These are phyloP conservation scores for Pseudeuparius sepicola DNA, from an alignment of 2,888 invertebrate genomes.

Conservation along the genomic window DNA sequence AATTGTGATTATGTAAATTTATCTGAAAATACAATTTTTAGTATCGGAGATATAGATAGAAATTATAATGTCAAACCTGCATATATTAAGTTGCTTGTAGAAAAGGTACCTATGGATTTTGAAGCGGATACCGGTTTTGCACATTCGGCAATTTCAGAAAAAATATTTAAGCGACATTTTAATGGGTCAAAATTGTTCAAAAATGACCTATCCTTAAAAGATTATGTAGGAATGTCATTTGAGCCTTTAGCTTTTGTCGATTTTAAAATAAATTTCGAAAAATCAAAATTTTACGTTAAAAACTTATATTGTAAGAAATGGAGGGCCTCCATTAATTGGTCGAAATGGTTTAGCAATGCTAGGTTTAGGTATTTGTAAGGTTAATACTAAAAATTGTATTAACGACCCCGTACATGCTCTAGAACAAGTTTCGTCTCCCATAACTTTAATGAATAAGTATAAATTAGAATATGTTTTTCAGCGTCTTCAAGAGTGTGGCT, in stretches of 20 bases:
- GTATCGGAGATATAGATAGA: conserved; percentile 4
- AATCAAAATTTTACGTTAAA: conserved; percentile 9
- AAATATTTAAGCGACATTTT: conserved; percentile 17
- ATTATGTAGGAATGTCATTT: conserved; percentile 16
- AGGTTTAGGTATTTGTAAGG: conserved; percentile 15
- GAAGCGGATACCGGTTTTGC: no score
- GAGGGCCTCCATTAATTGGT: conserved; percentile 16
- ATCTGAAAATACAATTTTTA: conserved; percentile 13
- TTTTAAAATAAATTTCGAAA: conserved; percentile 15
- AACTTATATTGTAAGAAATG: conserved; percentile 15
- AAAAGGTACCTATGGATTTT: conserved; percentile 15
- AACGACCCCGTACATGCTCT: no score
- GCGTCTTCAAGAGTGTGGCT: no score
- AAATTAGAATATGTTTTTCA: no score
- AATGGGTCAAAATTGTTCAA: conserved; percentile 7
- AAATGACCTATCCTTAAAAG: conserved; percentile 16
- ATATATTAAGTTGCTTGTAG: conserved; percentile 13
- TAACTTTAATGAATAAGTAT: no score
- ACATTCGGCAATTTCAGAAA: conserved; percentile 18
- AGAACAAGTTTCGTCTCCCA: no score
- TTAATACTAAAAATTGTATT: no score
- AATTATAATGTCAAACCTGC: conserved; percentile 12
- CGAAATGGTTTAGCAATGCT: conserved; percentile 15
- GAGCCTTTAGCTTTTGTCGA: conserved; percentile 14
- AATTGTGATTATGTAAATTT: no score